These are phyloP conservation scores for Limanda limanda DNA, from an alignment of 2,113 vertebrate species.

Conservation along the genomic window DNA sequence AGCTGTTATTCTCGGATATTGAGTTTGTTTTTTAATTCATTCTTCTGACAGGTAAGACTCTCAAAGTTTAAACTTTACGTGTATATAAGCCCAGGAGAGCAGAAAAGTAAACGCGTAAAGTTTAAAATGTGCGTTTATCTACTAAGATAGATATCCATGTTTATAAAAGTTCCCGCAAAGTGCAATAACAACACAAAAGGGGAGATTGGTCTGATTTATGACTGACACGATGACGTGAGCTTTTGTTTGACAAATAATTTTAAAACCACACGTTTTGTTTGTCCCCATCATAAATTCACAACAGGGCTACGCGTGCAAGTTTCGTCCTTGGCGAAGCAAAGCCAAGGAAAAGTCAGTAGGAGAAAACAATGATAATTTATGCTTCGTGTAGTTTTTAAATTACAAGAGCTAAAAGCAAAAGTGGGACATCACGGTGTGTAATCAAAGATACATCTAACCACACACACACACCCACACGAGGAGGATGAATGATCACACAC, in stretches of 20 bases:
- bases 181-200: constrained; percentile 24
- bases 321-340: constrained; percentile 10
- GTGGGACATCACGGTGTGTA: constrained; percentile 21
- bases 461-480: constrained; percentile 6
- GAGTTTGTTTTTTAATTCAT: not conserved
- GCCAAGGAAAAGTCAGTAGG: constrained; percentile 8
- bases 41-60: constrained; percentile 14
- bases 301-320: not conserved
- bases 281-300: constrained; percentile 29
- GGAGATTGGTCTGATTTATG: constrained; percentile 36
- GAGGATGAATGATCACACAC: constrained; percentile 25
- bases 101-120: not conserved
- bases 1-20: not conserved
- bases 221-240: constrained; percentile 18
- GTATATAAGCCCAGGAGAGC: not conserved
- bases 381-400: constrained; percentile 7
- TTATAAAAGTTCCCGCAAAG: constrained; percentile 1
- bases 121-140: not conserved
- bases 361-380: not conserved
- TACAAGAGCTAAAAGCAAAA: constrained; percentile 28
- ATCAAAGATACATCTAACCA: constrained; percentile 42
- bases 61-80: not conserved
- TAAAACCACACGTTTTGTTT: constrained; percentile 44
- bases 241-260: constrained; percentile 33
- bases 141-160: constrained; percentile 26